phyloP scores from a whole-genome alignment of 1,140 invertebrate genomes.

The Cryptotermes secundus region DNA sequence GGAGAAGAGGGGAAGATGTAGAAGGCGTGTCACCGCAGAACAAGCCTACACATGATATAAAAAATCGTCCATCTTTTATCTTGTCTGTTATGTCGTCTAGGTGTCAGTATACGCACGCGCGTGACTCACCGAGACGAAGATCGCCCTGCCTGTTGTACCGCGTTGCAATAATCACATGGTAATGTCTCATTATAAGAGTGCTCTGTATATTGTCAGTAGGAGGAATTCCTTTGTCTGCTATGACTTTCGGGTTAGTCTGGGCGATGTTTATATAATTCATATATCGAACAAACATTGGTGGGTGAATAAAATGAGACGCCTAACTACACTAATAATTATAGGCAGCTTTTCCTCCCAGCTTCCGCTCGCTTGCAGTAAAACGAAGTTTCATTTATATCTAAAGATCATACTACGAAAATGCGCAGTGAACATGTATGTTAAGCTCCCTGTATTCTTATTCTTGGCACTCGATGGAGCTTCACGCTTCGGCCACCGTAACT shows the following conservation, averaged over 20 bases:
- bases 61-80: neutral
- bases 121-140: neutral
- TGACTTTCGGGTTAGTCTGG: neutral
- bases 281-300: neutral
- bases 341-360: no score
- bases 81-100: slow-evolving; percentile 7
- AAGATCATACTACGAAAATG: no score
- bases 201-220: slow-evolving; percentile 10
- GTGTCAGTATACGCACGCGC: neutral
- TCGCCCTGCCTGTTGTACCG: neutral
- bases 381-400: no score
- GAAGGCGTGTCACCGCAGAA: neutral
- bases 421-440: no score
- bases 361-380: no score
- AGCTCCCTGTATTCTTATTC: no score
- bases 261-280: neutral
- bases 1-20: neutral
- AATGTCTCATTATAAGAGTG: neutral
- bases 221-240: neutral
- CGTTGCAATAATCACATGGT: neutral
- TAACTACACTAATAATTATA: no score
- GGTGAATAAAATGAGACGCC: neutral
- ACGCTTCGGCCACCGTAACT: no score
- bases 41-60: neutral
- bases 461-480: no score